Base-by-base conservation (phyloP, 2,888 invertebrate species). In the Tanaodytes sp. region DNA sequence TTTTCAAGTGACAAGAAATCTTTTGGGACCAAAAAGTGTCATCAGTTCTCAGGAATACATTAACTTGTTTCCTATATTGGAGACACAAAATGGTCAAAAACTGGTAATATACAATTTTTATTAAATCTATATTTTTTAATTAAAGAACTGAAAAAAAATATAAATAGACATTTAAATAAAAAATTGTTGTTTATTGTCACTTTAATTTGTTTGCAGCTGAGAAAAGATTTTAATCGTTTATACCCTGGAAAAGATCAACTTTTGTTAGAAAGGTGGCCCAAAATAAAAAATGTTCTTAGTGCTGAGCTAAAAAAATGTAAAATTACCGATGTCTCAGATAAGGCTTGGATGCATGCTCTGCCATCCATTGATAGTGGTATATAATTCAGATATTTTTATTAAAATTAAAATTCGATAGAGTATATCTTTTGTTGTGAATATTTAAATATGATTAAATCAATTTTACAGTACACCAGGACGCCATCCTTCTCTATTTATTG, bases 361-460 rank as follows among this genome's bases (percentile, higher is more conserved):
- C 6, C 37, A 37, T 18, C 40, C 12, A 43, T 20, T 43, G 27
- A 43, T 43, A 18, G 23, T 9, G 14, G 40, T 40, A 43, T 12
- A 23, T 14, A 43, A 20, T 12, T 43, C 19, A 23, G 12, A 20
- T 3, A 23, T 23, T 20, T 12, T 20, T 12, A n/a, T 11, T 18
- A 15, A 5, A n/a, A n/a, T n/a, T n/a, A n/a, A n/a, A n/a, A n/a
- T n/a, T n/a, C n/a, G n/a, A n/a, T n/a, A n/a, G n/a, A n/a, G n/a
- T n/a, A n/a, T n/a, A n/a, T n/a, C n/a, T n/a, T n/a, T n/a, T n/a
- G n/a, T n/a, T n/a, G n/a, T n/a, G n/a, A n/a, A n/a, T n/a, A n/a
- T 23, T 23, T 23, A 4, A 23, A 23, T 5, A 23, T 23, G 4
- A 23, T 23, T 23, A 8, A 23, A 5, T 23, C 18, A 40, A 40